Evolutionary conservation across 2,797 vertebrate genomes (phyloP), one percentile per base, ranked within the genome.

Genomic region (Gymnothorax reevesii): DNA sequence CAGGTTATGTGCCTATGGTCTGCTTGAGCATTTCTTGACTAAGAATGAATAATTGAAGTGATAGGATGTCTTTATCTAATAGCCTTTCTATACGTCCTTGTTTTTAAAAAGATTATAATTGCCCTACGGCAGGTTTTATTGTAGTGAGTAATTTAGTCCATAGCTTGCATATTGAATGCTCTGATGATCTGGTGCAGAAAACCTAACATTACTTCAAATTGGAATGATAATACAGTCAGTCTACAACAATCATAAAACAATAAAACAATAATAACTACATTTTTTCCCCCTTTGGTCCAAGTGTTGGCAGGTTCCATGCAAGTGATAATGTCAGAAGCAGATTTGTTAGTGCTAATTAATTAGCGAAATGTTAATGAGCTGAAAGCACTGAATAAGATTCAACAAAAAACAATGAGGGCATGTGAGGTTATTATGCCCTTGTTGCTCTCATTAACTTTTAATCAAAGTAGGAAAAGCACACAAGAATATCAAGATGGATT

Each of bases 391-490:
- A 42, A 20, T 15, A 20, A 52, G 7, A 4, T 54, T 33, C 27
- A 5, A 17, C 10, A 42, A 33, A 75, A 57, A 27, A 1, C 17
- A 27, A 57, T 62, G 75, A 82, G 85, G 49, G 75, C 52, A 22
- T 13, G 60, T 15, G 57, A 20, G 49, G 85, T 25, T 20, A 52
- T 33, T 75, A 20, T 55, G 33, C 22, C 15, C 33, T 75, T 60
- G 86, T 86, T 88, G 87, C 88, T 87, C 89, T 92, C 88, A 88
- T 92, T 91, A 91, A 92, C 88, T 90, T 92, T 91, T 92, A 91
- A 91, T 93, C 90, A 90, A 88, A 89, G 87, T 90, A 92, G 86
- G 89, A 87, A 93, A 92, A 88, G 88, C 92, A 89, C 87, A 62
- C 5, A 86, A 89, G 89, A 89, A 90, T 89, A 92, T 92, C 87